Base-by-base conservation (phyloP, 2,113 vertebrate genomes). In the Phylloscopus trochiloides region DNA sequence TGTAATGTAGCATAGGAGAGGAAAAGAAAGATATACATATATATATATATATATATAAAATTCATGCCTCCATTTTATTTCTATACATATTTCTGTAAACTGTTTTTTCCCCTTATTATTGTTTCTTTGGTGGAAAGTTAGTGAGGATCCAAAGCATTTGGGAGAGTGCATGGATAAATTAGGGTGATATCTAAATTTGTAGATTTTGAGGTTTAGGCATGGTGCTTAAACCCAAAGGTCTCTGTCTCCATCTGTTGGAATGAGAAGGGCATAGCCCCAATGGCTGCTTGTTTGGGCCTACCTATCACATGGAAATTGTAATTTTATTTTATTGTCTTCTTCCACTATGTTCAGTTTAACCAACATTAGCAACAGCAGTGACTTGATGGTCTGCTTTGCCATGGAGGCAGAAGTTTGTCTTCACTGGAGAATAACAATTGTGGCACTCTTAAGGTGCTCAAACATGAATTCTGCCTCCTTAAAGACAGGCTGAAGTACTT, bases 191-290 rank as follows among this genome's bases (percentile, higher is more conserved):
- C 29, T 74, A 36, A 63, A 80, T 83, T 76, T 7, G 5, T 51
- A 67, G 50, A 67, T 92, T 74, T 73, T 94, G 74, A 86, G 59
- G 45, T 36, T 88, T 63, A 76, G 81, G 21, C 43, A 16, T 74
- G 79, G 47, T 83, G 28, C 65, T 89, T 67, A 89, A 87, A 94
- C 89, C 94, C 95, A 94, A 48, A 95, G 96, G 94, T 97, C 96
- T 97, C 89, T 97, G 96, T 97, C 96, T 97, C 95, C 94, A 96
- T 97, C 94, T 97, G 94, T 97, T 96, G 96, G 96, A 97, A 83
- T 63, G 90, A 94, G 90, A 63, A 84, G 75, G 51, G n/a, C 88
- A 95, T 96, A 97, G 70, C 92, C 93, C 94, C 17, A 96, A 25
- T 94, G 82, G 85, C 83, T 91, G 31, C 78, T 85, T 86, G 12